Base-by-base conservation (phyloP, 2,113 vertebrate species). In the Archilochus colubris region DNA sequence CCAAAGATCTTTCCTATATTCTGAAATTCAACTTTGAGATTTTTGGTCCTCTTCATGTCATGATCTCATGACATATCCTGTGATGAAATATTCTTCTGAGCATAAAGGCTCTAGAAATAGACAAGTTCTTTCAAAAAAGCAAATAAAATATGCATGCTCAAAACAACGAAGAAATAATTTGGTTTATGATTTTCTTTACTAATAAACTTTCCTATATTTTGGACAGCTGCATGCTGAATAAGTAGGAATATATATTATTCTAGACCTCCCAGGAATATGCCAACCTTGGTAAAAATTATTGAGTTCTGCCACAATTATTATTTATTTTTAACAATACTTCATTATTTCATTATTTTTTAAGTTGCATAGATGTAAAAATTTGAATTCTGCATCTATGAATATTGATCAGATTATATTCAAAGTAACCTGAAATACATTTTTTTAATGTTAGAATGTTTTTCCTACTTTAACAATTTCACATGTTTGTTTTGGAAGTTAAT, bases 401-500 rank as follows among this genome's bases (percentile, higher is more conserved):
- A 69, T 72, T 11, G n/a, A 54, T 83, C 21, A 85, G 21, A 38
- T 91, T 88, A 73, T 70, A 82, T 90, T 89, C 33, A 59, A 88
- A 89, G 28, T 46, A 89, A 91, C 16, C 54, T 58, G 50, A 96
- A 86, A 63, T 79, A 22, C 4, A 4, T 73, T 92, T 96, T 91
- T 74, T 8, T 82, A 88, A 87, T 81, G 17, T 13, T 73, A 74
- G 66, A 50, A 7, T 20, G 64, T 91, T 96, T 81, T 28, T 94
- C 55, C 76, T 92, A 79, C 54, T 94, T 91, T 82, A 96, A 66
- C 21, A 72, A 88, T 86, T 95, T 69, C 86, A 59, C 6, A 5
- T 92, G 81, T 89, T 97, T 97, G 51, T 97, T 96, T 97, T 94
- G 74, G 83, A 93, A 92, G 68, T 96, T 96, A 97, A 75, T 86